Conservation (phyloP, 2,797 vertebrate genomes). For the Tragelaphus eurycerus region DNA sequence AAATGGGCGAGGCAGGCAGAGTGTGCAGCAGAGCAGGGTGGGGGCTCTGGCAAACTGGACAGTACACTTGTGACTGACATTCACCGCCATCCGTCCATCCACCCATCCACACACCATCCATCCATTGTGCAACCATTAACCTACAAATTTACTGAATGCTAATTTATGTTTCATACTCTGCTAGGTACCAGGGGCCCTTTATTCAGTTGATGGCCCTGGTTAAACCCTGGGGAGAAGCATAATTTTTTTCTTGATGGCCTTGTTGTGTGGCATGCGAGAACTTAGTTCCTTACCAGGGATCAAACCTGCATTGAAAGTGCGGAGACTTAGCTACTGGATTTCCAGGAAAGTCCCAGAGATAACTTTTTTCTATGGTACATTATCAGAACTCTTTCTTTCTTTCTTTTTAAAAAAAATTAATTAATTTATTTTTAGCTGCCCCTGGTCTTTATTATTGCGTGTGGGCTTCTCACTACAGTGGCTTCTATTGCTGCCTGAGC, state of each 20-base stretch:
- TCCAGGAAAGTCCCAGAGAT: background rate
- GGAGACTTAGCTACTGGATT: background rate
- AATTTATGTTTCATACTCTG: background rate
- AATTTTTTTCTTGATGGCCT: background rate
- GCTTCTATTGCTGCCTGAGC: background rate
- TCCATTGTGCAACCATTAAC: background rate
- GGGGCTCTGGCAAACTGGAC: background rate
- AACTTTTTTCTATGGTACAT: background rate
- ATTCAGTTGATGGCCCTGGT: background rate
- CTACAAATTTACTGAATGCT: background rate
- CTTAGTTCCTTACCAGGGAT: background rate
- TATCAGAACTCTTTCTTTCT: background rate
- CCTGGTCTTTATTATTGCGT: background rate
- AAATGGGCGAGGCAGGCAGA: background rate
- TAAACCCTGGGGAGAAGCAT: background rate
- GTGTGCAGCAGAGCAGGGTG: background rate
- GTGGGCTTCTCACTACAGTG: background rate
- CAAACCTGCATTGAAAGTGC: background rate
- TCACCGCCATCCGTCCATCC: background rate
- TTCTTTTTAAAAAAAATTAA: background rate
- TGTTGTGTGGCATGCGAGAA: background rate
- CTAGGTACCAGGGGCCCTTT: background rate
- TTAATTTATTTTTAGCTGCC: background rate
- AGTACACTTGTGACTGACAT: too few species aligned
- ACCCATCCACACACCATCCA: background rate